Base-by-base conservation (phyloP, 2,888 invertebrate species). In the Epinotia demarniana region DNA sequence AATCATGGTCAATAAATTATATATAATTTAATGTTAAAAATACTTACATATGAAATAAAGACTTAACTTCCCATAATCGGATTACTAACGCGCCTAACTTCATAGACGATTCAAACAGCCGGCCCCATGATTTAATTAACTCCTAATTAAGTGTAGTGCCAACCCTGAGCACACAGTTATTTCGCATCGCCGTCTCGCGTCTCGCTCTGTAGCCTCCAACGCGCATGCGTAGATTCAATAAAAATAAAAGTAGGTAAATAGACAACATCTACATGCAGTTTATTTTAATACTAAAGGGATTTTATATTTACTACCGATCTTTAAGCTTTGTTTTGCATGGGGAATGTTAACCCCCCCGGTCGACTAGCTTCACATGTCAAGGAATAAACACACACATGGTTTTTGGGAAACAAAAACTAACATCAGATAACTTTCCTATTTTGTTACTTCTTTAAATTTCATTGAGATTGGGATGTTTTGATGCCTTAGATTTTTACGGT, bases 161-260 rank as follows among this genome's bases (percentile, higher is more conserved):
- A 74, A 70, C 74, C 74, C 74, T 75, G 71, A 13, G 67, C 67
- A 55, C 43, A 66, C 75, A 67, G 71, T 64, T 74, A 74, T 69
- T 71, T 58, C 53, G 58, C 75, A 53, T 55, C 64, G 53, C 27
- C 27, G 68, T 73, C 69, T 61, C 60, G 43, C 16, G 71, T 71
- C 66, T 66, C 66, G 71, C 71, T 70, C 58, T 58, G 49, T 6
- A 16, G 49, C 46, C 27, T 43, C 9, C 58, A 43, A 57, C 61
- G 69, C 69, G 73, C 69, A 74, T 74, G 74, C 74, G 69, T 70
- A 62, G 39, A 62, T 60, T 6, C 53, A 8, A n/a, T 53, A 53
- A n/a, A 53, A 53, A 53, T 8, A 39, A 49, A 53, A 53, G n/a
- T n/a, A 53, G 49, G 53, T 53, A 53, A 53, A n/a, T 53, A n/a